These are phyloP conservation scores for Ivindomyrus marchei DNA, from an alignment of 2,113 vertebrate genomes.

Conservation along the genomic window DNA sequence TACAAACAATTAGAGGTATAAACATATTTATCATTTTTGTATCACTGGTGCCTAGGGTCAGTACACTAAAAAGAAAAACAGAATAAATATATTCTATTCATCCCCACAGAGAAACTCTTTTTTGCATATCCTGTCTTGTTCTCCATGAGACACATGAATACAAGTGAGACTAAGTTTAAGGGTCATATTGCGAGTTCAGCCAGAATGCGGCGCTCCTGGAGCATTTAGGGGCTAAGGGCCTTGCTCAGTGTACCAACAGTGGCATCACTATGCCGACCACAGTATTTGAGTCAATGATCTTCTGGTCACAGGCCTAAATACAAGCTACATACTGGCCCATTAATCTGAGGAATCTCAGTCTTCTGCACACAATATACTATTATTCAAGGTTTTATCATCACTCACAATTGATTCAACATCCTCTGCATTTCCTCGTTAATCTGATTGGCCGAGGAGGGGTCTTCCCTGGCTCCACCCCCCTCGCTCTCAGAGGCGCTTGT, in stretches of 20 bases:
- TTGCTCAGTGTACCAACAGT: background rate
- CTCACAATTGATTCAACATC: conserved; percentile 95
- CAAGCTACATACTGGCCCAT: background rate
- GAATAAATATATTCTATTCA: background rate
- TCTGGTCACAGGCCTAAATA: background rate
- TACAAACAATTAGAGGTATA: background rate
- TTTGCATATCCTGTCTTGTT: background rate
- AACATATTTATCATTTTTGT: background rate
- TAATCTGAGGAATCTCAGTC: background rate
- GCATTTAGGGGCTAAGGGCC: background rate
- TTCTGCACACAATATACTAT: background rate
- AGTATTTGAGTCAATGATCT: background rate
- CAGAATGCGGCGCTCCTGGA: background rate
- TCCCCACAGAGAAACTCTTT: background rate
- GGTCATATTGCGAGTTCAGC: background rate
- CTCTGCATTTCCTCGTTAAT: conserved; percentile 98
- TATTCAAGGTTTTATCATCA: conserved; percentile 19
- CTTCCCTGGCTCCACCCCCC: conserved; percentile 58
- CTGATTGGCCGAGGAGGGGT: conserved; percentile 65
- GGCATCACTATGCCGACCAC: background rate
- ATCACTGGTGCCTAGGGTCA: background rate
- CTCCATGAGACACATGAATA: background rate
- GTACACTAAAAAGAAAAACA: background rate
- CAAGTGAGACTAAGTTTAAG: background rate
- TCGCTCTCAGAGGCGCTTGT: conserved; percentile 62